phyloP scores from a whole-genome alignment of 2,113 vertebrate species.

The Panthera leo region DNA sequence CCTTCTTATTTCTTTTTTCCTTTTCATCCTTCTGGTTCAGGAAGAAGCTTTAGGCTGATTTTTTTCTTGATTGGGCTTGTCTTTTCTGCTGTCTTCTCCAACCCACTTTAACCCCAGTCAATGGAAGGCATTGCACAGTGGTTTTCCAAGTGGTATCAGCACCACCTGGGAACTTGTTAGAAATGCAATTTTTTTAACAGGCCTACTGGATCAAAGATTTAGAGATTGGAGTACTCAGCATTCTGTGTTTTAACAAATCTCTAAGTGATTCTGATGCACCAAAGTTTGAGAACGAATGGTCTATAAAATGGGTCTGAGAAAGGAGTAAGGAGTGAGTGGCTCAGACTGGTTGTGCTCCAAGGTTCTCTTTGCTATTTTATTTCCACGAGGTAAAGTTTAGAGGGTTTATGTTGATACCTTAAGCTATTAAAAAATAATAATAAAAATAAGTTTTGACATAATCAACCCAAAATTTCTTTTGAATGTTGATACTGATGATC shows the following conservation, averaged over 20 bases:
- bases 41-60: not conserved
- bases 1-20: not conserved
- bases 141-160: not conserved
- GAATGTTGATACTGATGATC: not conserved
- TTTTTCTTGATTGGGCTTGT: not conserved
- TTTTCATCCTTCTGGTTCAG: not conserved
- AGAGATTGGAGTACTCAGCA: too few relatives aligned
- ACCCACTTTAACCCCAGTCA: not conserved
- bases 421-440: not conserved
- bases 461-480: not conserved
- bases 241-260: not conserved
- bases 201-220: not conserved
- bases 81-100: not conserved
- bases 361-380: not conserved
- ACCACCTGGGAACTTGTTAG: not conserved
- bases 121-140: not conserved
- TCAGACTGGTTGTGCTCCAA: not conserved
- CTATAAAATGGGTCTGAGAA: not conserved
- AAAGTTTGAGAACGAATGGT: not conserved
- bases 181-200: not conserved
- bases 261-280: not conserved
- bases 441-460: not conserved
- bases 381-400: not conserved
- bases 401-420: not conserved
- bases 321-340: not conserved